Evolutionary conservation across 2,113 vertebrate species (phyloP), one percentile per base, ranked within the genome.

Genomic region (Zosterops borbonicus): DNA sequence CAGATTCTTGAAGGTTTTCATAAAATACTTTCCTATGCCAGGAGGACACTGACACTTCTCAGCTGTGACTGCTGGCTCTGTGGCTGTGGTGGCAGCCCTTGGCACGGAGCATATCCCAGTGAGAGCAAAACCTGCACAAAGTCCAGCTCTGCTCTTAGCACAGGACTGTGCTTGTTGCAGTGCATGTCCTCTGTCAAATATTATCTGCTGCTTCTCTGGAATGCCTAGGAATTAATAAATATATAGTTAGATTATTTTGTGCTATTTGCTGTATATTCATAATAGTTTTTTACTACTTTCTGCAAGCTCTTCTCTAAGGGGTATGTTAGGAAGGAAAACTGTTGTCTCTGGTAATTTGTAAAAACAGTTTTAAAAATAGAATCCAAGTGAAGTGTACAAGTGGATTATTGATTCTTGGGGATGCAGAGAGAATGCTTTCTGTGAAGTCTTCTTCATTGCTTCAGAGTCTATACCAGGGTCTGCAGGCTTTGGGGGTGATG

Each of bases 331-430:
- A 83, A 90, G 63, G 47, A 53, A 50, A 83, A 74, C 53, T n/a
- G 11, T 33, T 70, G 12, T 77, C 33, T 65, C 55, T 78, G 50
- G 67, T 85, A 73, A 94, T 75, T 79, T 90, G 59, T 67, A 74
- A 93, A 94, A 96, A 70, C 29, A 62, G 60, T 58, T 92, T 87
- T 93, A 65, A 96, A 95, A 92, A 89, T 31, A 87, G 79, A 92
- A 74, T 73, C 37, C 67, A n/a, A 79, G 52, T 52, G 85, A 92
- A 42, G 44, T 63, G 56, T 74, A 44, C 47, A 65, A 88, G 83
- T 75, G 76, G 56, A 67, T 69, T 89, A 91, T 90, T 89, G 92
- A 79, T 92, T 95, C 62, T 68, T 10, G 2, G 56, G 62, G 37
- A 60, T 60, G 69, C 4, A 2, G 25, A 81, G 50, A 73, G 73